Evolutionary conservation across 2,888 invertebrate genomes (phyloP).

Genomic region (Drosophila anomalata): DNA sequence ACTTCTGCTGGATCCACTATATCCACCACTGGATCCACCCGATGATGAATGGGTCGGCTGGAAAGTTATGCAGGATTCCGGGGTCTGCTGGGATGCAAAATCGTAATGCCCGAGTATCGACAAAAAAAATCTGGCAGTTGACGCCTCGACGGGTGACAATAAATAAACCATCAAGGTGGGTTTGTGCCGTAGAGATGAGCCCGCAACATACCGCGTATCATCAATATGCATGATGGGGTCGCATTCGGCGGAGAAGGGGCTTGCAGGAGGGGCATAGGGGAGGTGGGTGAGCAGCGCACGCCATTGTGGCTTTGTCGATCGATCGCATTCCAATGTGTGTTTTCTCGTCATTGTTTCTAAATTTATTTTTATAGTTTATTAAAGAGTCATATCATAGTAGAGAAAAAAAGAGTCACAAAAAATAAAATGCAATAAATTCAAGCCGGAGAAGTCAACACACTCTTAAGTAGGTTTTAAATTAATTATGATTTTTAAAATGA

Average conservation of each 20-base stretch:
- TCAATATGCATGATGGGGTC: conserved; percentile 76
- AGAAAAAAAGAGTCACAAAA: conserved; percentile 9
- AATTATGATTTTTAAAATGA: neutral
- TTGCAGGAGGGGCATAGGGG: neutral
- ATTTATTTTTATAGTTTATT: conserved; percentile 80
- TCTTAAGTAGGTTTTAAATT: conserved; percentile 13
- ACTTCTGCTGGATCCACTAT: conserved; percentile 14
- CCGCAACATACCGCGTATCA: conserved; percentile 47
- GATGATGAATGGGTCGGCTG: conserved; percentile 37
- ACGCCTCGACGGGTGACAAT: conserved; percentile 66
- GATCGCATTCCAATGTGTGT: conserved; percentile 75
- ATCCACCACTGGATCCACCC: conserved; percentile 17
- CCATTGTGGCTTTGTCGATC: conserved; percentile 67
- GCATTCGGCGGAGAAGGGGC: conserved; percentile 13
- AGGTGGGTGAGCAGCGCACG: conserved; percentile 62
- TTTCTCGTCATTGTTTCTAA: conserved; percentile 76
- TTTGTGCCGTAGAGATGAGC: conserved; percentile 13
- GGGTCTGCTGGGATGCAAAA: conserved; percentile 42
- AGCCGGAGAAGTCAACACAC: conserved; percentile 19
- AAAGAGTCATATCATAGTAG: conserved; percentile 62
- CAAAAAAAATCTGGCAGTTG: conserved; percentile 52
- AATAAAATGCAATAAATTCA: conserved; percentile 27
- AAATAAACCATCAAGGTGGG: conserved; percentile 59
- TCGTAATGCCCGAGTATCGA: conserved; percentile 59
- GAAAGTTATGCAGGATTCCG: conserved; percentile 37